Conservation (phyloP, 2,888 invertebrate species). For the Polydrusus tereticollis region DNA sequence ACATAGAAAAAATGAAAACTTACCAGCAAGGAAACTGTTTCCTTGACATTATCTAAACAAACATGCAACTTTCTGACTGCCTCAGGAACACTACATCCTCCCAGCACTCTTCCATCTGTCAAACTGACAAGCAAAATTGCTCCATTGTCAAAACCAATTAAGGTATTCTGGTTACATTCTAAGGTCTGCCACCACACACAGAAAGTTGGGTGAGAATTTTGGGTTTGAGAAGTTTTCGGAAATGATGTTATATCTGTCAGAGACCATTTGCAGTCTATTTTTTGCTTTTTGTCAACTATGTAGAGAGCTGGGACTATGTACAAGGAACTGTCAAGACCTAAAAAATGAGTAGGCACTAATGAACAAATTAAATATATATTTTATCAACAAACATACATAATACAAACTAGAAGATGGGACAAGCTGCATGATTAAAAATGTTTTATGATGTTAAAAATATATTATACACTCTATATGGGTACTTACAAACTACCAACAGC, state of each 20-base stretch:
- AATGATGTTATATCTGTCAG: constrained; percentile 72
- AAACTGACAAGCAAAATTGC: constrained; percentile 76
- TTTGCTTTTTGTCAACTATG: constrained; percentile 70
- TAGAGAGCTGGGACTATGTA: constrained; percentile 74
- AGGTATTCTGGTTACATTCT: constrained; percentile 78
- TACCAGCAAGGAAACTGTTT: constrained; percentile 75
- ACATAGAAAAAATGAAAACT: constrained; percentile 57
- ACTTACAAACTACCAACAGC: constrained; percentile 75
- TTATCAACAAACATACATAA: too few relatives aligned
- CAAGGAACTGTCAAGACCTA: constrained; percentile 72
- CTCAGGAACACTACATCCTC: constrained; percentile 75
- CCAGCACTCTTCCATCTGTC: constrained; percentile 77
- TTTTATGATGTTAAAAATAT: too few relatives aligned
- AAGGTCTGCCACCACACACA: constrained; percentile 85
- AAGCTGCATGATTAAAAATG: too few relatives aligned
- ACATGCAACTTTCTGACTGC: constrained; percentile 75
- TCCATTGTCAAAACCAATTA: constrained; percentile 78
- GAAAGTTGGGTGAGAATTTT: constrained; percentile 69
- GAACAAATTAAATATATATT: too few relatives aligned
- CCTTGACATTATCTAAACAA: constrained; percentile 80
- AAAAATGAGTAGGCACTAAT: constrained; percentile 52
- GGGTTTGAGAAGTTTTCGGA: constrained; percentile 62
- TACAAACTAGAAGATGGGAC: too few relatives aligned
- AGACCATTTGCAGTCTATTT: constrained; percentile 72
- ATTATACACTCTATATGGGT: too few relatives aligned